Base-by-base conservation (phyloP, 2,113 vertebrate genomes). In the Labeo catla region DNA sequence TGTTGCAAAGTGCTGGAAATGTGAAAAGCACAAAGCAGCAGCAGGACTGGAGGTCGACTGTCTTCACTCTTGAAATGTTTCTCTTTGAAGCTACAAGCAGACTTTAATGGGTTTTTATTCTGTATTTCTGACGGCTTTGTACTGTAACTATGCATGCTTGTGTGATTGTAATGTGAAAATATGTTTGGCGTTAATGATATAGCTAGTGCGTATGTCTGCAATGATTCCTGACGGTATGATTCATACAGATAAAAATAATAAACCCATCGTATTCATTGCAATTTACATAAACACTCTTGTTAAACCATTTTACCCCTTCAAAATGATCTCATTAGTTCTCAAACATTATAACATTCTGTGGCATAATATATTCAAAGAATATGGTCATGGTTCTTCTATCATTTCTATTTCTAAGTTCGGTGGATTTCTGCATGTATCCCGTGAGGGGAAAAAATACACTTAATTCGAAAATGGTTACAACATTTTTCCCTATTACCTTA, bases 1-100 rank as follows among this genome's bases (percentile, higher is more conserved):
- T 81, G 68, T 28, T 68, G 78, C 88, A 72, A 89, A 85, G 65
- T 77, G 68, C 72, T 83, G 80, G 50, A 80, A 90, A 90, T 83
- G 84, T 77, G 86, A 87, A 90, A 90, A 63, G 28, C 86, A 91
- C 82, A 90, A 89, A 84, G 85, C 21, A 74, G 86, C 81, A 73
- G 81, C 57, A 47, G 66, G 68, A 76, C n/a, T 86, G 63, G 39
- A 68, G 82, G 81, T 52, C n/a, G 13, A 28, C 28, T 78, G 57
- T 84, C 66, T 82, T 87, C 63, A 36, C 23, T 65, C n/a, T 73
- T 57, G 54, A 16, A 7, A 52, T 54, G 50, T 23, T 72, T 68
- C 63, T 89, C 80, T 87, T 66, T 81, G 74, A 87, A 84, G 73
- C 81, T 79, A 50, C 52, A 78, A 79, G 28, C 76, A 57, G 9